Evolutionary conservation across 2,888 invertebrate genomes (phyloP).

Genomic region (Hesperia comma): DNA sequence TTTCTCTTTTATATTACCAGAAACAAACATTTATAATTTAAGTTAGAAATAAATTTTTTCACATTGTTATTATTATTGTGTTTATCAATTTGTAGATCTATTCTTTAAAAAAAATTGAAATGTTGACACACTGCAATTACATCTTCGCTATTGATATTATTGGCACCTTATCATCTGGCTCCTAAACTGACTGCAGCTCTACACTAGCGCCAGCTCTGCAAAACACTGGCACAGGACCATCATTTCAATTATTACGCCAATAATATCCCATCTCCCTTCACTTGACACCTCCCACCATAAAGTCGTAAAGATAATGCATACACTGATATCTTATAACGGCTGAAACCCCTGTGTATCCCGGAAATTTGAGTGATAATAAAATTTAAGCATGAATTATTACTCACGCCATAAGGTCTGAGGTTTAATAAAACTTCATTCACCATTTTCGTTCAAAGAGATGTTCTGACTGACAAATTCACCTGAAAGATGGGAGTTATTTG

Average conservation of each 20-base stretch:
- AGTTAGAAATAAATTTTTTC: no score
- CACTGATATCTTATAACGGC: slow-evolving; percentile 68
- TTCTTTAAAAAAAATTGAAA: no score
- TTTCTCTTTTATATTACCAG: no score
- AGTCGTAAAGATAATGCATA: slow-evolving; percentile 76
- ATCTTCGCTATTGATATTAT: no score
- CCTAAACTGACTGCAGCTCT: no score
- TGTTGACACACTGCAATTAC: no score
- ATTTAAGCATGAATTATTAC: slow-evolving; percentile 51
- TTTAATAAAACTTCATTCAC: slow-evolving; percentile 29
- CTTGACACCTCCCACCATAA: slow-evolving; percentile 40
- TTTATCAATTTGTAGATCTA: no score
- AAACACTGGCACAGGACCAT: no score
- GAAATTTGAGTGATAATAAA: slow-evolving; percentile 79
- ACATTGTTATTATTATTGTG: no score
- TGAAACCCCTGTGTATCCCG: slow-evolving; percentile 63
- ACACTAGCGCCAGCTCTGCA: no score
- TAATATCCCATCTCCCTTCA: background rate
- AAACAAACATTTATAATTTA: no score
- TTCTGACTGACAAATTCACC: slow-evolving; percentile 13
- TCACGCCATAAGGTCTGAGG: slow-evolving; percentile 19
- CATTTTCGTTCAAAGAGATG: slow-evolving; percentile 22
- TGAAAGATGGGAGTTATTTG: slow-evolving; percentile 2
- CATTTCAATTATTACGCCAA: background rate
- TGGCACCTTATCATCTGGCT: no score